A percentile compares a stretch with the other conserved stretches of the same genome.
Conservation (phyloP, 92 coral and sea anemone genomes). For the Phenganax marumi region DNA sequence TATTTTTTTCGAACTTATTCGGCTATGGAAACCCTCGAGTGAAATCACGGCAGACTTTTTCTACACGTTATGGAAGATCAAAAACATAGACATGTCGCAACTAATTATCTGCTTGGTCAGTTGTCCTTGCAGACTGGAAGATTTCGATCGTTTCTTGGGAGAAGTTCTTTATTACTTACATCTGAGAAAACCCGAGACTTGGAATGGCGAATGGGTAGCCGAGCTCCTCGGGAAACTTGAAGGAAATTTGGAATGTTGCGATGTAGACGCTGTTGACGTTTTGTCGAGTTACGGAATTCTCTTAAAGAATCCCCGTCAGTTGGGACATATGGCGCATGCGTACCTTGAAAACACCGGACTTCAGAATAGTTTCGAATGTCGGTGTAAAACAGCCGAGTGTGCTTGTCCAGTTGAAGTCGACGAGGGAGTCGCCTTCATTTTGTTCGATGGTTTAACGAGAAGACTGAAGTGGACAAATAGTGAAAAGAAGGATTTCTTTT, state of each 20-base stretch:
- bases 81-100: slow-evolving; percentile 29
- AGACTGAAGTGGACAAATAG: slow-evolving; percentile 83
- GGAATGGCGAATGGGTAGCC: slow-evolving; percentile 75
- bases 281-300: slow-evolving; percentile 80
- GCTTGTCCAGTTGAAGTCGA: slow-evolving; percentile 83
- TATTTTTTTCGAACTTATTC: slow-evolving; percentile 15
- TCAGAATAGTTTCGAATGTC: slow-evolving; percentile 75
- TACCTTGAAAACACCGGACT: slow-evolving; percentile 79
- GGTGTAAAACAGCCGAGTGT: slow-evolving; percentile 89
- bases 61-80: slow-evolving; percentile 18
- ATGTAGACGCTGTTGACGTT: slow-evolving; percentile 81
- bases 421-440: slow-evolving; percentile 91
- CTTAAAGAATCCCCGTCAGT: slow-evolving; percentile 62
- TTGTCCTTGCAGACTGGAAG: slow-evolving; percentile 30
- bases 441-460: slow-evolving; percentile 81
- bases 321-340: slow-evolving; percentile 77
- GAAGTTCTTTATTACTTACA: slow-evolving; percentile 20
- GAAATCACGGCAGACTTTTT: slow-evolving; percentile 15
- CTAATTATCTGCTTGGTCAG: slow-evolving; percentile 30
- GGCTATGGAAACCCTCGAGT: slow-evolving; percentile 36
- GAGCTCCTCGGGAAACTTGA: slow-evolving; percentile 71
- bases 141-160: slow-evolving; percentile 38
- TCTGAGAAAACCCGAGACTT: slow-evolving; percentile 58
- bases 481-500: slow-evolving; percentile 77
- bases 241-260: slow-evolving; percentile 66